A percentile compares a stretch with the other conserved stretches of the same genome.
These are phyloP conservation scores for Eulemur mongoz DNA, from an alignment of 2,797 vertebrate species.

Conservation along the genomic window DNA sequence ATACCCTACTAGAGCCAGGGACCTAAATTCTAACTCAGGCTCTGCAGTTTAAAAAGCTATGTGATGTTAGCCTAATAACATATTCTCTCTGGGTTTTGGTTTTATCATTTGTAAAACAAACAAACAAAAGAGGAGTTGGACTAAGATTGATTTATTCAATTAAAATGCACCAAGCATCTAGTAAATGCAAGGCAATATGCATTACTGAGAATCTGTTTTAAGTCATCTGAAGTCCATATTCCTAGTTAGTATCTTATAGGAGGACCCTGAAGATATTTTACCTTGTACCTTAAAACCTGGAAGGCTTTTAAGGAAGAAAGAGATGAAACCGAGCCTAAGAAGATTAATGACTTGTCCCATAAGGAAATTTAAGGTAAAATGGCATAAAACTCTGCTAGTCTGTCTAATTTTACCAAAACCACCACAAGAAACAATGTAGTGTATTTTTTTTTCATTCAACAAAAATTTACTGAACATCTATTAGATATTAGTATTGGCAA, in stretches of 20 bases:
- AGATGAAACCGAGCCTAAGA: constrained; percentile 49
- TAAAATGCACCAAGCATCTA: background rate
- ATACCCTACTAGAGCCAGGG: background rate
- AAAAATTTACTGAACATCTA: constrained; percentile 44
- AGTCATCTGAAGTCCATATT: constrained; percentile 22
- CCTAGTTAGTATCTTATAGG: constrained; percentile 6
- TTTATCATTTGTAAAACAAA: constrained; percentile 36
- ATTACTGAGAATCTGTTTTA: constrained; percentile 43
- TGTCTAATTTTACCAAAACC: constrained; percentile 38
- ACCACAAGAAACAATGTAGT: background rate
- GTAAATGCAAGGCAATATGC: constrained; percentile 6
- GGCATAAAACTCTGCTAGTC: background rate
- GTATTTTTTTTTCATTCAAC: background rate
- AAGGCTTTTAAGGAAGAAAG: constrained; percentile 51
- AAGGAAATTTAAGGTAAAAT: constrained; percentile 21
- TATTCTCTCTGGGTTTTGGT: background rate
- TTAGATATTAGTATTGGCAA: background rate
- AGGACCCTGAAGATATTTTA: constrained; percentile 45
- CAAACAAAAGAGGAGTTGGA: background rate
- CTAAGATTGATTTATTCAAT: constrained; percentile 35
- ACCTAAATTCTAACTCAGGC: background rate
- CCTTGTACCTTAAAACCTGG: constrained; percentile 51
- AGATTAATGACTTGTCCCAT: constrained; percentile 23
- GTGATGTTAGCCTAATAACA: constrained; percentile 2
- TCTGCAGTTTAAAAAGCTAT: background rate